These are phyloP conservation scores for Dryomyza anilis DNA, from an alignment of 2,888 invertebrate genomes.

Conservation along the genomic window DNA sequence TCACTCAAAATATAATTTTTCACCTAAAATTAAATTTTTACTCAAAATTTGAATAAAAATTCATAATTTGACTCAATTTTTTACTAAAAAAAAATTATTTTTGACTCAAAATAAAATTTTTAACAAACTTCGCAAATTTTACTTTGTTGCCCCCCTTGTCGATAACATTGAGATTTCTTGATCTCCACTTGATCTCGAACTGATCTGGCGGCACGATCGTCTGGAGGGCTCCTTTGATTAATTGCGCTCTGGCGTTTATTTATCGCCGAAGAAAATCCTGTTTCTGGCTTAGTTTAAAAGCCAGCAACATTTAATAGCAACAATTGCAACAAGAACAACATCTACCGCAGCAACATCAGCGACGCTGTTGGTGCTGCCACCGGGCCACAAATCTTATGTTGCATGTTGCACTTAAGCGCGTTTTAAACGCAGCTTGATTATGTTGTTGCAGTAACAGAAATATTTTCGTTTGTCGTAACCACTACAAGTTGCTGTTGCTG, in stretches of 20 bases:
- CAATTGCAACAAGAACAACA: not conserved
- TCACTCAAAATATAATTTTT: no score
- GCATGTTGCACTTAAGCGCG: not conserved
- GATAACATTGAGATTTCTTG: not conserved
- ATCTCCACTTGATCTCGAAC: not conserved
- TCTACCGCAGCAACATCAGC: not conserved
- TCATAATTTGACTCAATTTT: no score
- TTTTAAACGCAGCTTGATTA: not conserved
- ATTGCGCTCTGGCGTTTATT: not conserved
- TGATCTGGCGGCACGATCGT: not conserved
- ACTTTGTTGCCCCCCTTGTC: no score
- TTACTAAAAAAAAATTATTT: no score
- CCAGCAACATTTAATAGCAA: no score
- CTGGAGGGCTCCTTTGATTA: slow-evolving; percentile 5
- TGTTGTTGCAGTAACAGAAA: slow-evolving; percentile 11
- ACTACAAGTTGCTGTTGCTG: not conserved
- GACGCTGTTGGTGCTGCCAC: not conserved
- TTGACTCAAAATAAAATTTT: no score
- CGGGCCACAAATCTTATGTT: not conserved
- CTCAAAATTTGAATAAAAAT: no score
- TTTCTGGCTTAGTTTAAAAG: no score
- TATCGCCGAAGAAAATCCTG: not conserved
- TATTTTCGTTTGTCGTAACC: no score
- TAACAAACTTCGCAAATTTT: no score
- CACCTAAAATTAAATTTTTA: no score